Percentiles rank a stretch among this genome's conserved stretches.
These are phyloP conservation scores for Horisme vitalbata DNA, from an alignment of 2,888 invertebrate species.

Conservation along the genomic window DNA sequence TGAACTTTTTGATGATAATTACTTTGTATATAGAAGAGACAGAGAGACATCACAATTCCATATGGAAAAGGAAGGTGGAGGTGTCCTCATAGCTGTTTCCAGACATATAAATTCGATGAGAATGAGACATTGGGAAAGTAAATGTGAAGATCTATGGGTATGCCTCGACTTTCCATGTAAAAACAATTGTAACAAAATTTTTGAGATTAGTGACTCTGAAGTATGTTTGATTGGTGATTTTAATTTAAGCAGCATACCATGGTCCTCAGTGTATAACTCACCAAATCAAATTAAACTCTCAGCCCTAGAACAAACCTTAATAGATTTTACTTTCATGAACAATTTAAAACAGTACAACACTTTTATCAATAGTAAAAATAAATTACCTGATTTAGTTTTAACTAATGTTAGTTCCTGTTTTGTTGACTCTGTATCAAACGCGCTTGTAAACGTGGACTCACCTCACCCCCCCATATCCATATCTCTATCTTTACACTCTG, in stretches of 20 bases:
- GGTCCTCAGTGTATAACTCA: not conserved
- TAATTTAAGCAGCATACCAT: not conserved
- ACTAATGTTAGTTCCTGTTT: too few species aligned
- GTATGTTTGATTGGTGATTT: not conserved
- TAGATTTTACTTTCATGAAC: not conserved
- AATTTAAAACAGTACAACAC: not conserved
- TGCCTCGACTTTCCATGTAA: not conserved
- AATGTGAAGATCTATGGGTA: not conserved
- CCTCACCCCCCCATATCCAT: too few species aligned
- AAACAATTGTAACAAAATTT: not conserved
- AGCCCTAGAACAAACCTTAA: not conserved
- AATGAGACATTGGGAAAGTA: not conserved
- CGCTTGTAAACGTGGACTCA: not conserved
- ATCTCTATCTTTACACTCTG: too few species aligned
- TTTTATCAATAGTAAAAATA: not conserved
- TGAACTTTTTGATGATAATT: not conserved
- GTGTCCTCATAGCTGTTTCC: not conserved
- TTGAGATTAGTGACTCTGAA: not conserved
- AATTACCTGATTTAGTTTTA: not conserved
- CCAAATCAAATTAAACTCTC: not conserved
- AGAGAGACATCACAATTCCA: not conserved
- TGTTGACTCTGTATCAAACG: not conserved
- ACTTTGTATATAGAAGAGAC: not conserved
- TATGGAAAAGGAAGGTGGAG: not conserved
- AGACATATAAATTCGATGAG: slow-evolving; percentile 10